Conservation (phyloP, 2,797 vertebrate species). For the Siniperca undulata region DNA sequence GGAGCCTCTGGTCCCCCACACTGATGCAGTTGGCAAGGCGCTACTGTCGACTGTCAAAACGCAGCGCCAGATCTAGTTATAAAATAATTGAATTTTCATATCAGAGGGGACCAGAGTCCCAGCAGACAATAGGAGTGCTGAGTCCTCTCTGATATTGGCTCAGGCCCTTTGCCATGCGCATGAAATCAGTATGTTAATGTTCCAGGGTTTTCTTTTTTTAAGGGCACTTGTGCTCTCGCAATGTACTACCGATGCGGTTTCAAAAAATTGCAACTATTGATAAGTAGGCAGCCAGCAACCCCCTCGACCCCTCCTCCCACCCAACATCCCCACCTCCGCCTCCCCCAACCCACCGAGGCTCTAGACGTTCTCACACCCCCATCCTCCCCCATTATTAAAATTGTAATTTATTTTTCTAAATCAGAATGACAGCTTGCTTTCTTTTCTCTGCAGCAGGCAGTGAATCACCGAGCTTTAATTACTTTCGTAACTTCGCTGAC, state of each 20-base stretch:
- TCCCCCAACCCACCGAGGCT: slow-evolving; percentile 72
- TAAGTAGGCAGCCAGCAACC: slow-evolving; percentile 93
- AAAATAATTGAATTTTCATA: slow-evolving; percentile 99
- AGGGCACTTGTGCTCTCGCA: slow-evolving; percentile 99
- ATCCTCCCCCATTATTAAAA: slow-evolving; percentile 93
- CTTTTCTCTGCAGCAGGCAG: slow-evolving; percentile 98
- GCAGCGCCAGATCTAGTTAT: slow-evolving; percentile 98
- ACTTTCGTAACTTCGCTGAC: slow-evolving; percentile 96
- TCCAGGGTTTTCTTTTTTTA: slow-evolving; percentile 96
- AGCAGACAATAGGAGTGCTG: slow-evolving; percentile 99
- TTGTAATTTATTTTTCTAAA: slow-evolving; percentile 99
- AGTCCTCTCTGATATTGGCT: slow-evolving; percentile 99
- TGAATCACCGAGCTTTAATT: slow-evolving; percentile 96
- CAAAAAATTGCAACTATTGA: slow-evolving; percentile 95
- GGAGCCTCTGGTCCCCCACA: slow-evolving; percentile 92
- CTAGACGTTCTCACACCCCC: slow-evolving; percentile 81
- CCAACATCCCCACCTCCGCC: slow-evolving; percentile 65
- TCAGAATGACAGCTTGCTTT: slow-evolving; percentile 99
- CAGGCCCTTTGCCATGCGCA: slow-evolving; percentile 99
- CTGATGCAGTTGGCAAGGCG: slow-evolving; percentile 94
- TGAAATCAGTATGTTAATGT: slow-evolving; percentile 99
- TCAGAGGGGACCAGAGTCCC: slow-evolving; percentile 99
- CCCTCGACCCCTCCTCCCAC: slow-evolving; percentile 79
- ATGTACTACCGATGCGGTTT: slow-evolving; percentile 96
- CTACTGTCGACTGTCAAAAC: slow-evolving; percentile 98